Conservation (phyloP, 1,140 invertebrate species). For the Solenopsis invicta region DNA sequence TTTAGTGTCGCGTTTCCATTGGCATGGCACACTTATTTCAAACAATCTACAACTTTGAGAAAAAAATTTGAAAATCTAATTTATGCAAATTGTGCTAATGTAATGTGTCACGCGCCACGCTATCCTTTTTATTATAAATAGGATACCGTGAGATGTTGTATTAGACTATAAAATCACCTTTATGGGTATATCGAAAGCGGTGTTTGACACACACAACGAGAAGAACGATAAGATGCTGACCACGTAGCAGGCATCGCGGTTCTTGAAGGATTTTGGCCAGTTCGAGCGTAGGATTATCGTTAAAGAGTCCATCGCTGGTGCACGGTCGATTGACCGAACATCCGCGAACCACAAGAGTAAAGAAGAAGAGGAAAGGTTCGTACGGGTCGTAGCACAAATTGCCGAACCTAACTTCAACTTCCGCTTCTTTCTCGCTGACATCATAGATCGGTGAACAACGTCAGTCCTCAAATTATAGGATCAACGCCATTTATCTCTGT, state of each 20-base stretch:
- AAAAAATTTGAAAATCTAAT: conserved; percentile 3
- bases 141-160: neutral
- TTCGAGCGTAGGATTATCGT: conserved; percentile 47
- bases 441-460: conserved; percentile 9
- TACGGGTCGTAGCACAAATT: conserved; percentile 43
- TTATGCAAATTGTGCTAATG: neutral
- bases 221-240: conserved; percentile 36
- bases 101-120: neutral
- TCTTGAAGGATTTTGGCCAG: conserved; percentile 36
- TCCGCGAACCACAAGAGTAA: neutral
- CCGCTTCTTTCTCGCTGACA: conserved; percentile 16
- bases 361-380: conserved; percentile 14
- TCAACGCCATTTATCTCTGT: neutral
- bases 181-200: neutral
- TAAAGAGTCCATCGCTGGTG: conserved; percentile 42
- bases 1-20: neutral
- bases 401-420: conserved; percentile 23
- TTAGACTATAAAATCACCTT: neutral
- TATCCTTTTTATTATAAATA: neutral
- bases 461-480: neutral
- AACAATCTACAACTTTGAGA: neutral
- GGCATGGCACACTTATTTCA: neutral
- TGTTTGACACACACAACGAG: neutral
- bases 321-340: conserved; percentile 47
- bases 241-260: conserved; percentile 43